A percentile compares a stretch with the other conserved stretches of the same genome.
phyloP scores from a whole-genome alignment of 1,140 invertebrate species.

The Papilio helenus region DNA sequence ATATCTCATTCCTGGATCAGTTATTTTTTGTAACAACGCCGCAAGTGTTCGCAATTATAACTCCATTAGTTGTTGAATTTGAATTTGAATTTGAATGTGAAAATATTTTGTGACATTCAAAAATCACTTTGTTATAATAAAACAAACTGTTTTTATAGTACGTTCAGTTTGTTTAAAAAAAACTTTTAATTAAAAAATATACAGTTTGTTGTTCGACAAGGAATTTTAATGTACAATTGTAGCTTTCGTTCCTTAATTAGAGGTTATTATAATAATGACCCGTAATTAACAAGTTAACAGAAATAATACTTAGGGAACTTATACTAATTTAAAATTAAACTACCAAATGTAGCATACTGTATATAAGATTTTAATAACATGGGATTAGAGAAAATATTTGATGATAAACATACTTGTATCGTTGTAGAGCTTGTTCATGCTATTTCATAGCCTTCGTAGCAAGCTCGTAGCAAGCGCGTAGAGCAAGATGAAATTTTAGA shows the following conservation, averaged over 20 bases:
- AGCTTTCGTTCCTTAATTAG: neutral
- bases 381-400: neutral
- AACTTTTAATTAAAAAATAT: neutral
- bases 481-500: neutral
- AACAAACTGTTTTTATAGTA: neutral
- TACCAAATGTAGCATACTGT: neutral
- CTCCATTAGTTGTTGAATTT: slow-evolving; percentile 48
- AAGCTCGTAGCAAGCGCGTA: neutral
- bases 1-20: slow-evolving; percentile 45
- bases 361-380: neutral
- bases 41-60: slow-evolving; percentile 50
- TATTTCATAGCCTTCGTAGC: neutral
- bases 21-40: slow-evolving; percentile 44
- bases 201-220: neutral
- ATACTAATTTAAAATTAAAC: neutral
- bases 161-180: neutral
- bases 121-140: neutral
- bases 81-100: too few species aligned
- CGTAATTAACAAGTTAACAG: neutral
- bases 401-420: neutral
- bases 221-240: neutral
- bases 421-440: neutral
- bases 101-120: slow-evolving; percentile 19
- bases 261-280: neutral
- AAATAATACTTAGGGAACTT: neutral